Evolutionary conservation across 2,797 vertebrate genomes (phyloP).

Genomic region (Rhinoraja longicauda): DNA sequence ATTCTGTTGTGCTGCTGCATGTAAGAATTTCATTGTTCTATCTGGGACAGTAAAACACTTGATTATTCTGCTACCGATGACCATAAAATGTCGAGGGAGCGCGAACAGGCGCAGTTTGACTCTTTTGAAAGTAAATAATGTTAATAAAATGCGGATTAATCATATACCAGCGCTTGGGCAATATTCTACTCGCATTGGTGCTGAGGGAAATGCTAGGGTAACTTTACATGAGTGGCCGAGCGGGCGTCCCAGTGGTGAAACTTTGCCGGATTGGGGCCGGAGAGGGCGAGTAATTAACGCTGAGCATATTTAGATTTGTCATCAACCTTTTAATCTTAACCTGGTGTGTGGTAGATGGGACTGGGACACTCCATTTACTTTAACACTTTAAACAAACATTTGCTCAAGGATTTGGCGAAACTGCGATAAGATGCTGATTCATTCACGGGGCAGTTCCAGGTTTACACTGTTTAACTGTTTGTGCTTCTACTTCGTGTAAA

Average conservation of each 20-base stretch:
- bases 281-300: background rate
- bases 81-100: background rate
- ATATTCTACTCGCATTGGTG: background rate
- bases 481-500: background rate
- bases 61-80: background rate
- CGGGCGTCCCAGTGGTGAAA: background rate
- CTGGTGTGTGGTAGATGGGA: background rate
- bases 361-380: slow-evolving; percentile 4
- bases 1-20: no score
- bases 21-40: no score
- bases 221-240: background rate
- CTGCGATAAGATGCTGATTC: slow-evolving; percentile 6
- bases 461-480: background rate
- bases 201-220: background rate
- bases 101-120: background rate
- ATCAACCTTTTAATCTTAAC: slow-evolving; percentile 1
- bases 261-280: background rate
- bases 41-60: no score
- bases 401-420: slow-evolving; percentile 23
- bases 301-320: background rate
- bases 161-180: background rate
- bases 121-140: background rate
- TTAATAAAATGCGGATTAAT: background rate
- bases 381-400: slow-evolving; percentile 35
- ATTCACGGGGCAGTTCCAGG: background rate